Percentiles rank a stretch among this genome's conserved stretches.
phyloP scores from a whole-genome alignment of 1,140 invertebrate species.

The Chymomyza costata region DNA sequence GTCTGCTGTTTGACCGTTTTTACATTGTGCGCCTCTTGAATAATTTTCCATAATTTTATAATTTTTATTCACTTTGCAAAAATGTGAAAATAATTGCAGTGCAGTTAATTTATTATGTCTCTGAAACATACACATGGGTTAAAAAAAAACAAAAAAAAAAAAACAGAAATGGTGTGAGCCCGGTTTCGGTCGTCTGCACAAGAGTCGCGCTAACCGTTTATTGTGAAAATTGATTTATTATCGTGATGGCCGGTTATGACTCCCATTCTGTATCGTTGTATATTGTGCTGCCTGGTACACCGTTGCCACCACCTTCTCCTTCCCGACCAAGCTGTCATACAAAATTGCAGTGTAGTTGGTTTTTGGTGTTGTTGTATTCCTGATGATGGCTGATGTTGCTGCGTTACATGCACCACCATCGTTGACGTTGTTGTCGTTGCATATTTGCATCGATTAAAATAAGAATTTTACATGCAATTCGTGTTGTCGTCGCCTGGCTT shows the following conservation, averaged over 20 bases:
- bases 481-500: constrained; percentile 70
- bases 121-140: too few relatives aligned
- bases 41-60: constrained; percentile 48
- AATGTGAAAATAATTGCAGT: constrained; percentile 69
- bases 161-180: constrained; percentile 42
- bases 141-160: too few relatives aligned
- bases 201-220: constrained; percentile 51
- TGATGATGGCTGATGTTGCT: constrained; percentile 18
- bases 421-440: constrained; percentile 40
- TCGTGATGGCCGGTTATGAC: constrained; percentile 62
- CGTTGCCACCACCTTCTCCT: constrained; percentile 5
- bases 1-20: constrained; percentile 12
- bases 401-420: constrained; percentile 56
- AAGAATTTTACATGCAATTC: constrained; percentile 72
- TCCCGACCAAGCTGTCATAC: constrained; percentile 38
- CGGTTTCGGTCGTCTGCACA: constrained; percentile 20
- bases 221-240: constrained; percentile 74
- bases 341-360: constrained; percentile 45
- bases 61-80: constrained; percentile 67
- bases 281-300: constrained; percentile 23
- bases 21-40: too few relatives aligned
- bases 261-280: constrained; percentile 21
- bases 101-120: constrained; percentile 70
- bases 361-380: too few relatives aligned
- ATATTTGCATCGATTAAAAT: constrained; percentile 73